Evolutionary conservation across 2,113 vertebrate genomes (phyloP).

Genomic region (Gobiocypris rarus): DNA sequence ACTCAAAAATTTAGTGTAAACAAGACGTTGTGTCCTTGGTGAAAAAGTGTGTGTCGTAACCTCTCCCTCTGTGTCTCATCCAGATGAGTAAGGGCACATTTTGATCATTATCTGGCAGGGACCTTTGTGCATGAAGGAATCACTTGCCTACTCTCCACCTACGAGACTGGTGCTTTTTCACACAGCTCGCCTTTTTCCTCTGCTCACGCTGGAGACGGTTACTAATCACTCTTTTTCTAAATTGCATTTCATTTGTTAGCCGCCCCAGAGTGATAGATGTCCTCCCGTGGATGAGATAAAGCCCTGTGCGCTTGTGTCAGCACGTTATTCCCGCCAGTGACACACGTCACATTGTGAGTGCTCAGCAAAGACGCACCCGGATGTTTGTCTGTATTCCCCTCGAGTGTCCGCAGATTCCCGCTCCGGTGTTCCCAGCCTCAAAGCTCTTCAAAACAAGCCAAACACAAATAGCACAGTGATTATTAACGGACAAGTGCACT

Average conservation of each 20-base stretch:
- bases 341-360: not conserved
- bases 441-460: not conserved
- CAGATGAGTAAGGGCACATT: slow-evolving; percentile 26
- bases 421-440: not conserved
- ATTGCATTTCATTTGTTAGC: slow-evolving; percentile 62
- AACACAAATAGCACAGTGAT: not conserved
- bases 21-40: not conserved
- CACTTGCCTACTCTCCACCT: slow-evolving; percentile 20
- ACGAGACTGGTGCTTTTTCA: slow-evolving; percentile 8
- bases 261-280: not conserved
- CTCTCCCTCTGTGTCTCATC: not conserved
- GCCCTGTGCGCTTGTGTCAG: not conserved
- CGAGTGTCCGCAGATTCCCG: not conserved
- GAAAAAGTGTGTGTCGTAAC: not conserved
- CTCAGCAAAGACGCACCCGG: not conserved
- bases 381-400: not conserved
- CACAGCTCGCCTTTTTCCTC: not conserved
- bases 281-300: not conserved
- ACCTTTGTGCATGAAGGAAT: slow-evolving; percentile 1
- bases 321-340: not conserved
- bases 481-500: not conserved
- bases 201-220: slow-evolving; percentile 29
- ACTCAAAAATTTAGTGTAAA: slow-evolving; percentile 12
- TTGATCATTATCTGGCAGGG: slow-evolving; percentile 21
- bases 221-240: slow-evolving; percentile 53